Evolutionary conservation across 2,113 vertebrate species (phyloP).

Genomic region (Sarotherodon lohbergeri): DNA sequence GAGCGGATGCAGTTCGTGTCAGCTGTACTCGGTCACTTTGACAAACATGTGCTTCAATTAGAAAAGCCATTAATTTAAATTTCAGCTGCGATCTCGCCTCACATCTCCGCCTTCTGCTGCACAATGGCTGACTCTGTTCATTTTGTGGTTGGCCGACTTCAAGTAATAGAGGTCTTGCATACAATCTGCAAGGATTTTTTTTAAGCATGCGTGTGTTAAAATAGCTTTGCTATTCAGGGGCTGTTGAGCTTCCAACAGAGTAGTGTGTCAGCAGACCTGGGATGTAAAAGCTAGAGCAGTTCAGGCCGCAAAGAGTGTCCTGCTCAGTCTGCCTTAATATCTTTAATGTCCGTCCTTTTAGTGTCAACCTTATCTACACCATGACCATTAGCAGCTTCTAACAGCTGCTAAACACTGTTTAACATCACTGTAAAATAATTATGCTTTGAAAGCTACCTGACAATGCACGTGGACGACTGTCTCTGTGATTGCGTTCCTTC

Average conservation of each 20-base stretch:
- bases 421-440: not conserved
- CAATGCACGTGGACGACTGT: not conserved
- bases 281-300: not conserved
- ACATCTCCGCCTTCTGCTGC: conserved; percentile 18
- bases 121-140: conserved; percentile 51
- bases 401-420: not conserved
- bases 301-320: not conserved
- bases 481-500: not conserved
- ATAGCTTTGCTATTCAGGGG: conserved; percentile 23
- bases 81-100: conserved; percentile 12
- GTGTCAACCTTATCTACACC: conserved; percentile 3
- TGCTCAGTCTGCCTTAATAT: conserved; percentile 8
- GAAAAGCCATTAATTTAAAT: conserved; percentile 62
- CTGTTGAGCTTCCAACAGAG: conserved; percentile 7
- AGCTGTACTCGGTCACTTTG: conserved; percentile 42
- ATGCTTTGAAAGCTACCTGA: not conserved
- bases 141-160: conserved; percentile 61
- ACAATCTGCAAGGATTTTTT: conserved; percentile 9
- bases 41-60: conserved; percentile 63
- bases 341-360: conserved; percentile 26
- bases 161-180: conserved; percentile 56
- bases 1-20: conserved; percentile 25
- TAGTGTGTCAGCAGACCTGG: conserved; percentile 11
- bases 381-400: conserved; percentile 21
- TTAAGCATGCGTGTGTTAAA: not conserved